phyloP scores from a whole-genome alignment of 2,113 vertebrate species.

The Rhagologus leucostigma region DNA sequence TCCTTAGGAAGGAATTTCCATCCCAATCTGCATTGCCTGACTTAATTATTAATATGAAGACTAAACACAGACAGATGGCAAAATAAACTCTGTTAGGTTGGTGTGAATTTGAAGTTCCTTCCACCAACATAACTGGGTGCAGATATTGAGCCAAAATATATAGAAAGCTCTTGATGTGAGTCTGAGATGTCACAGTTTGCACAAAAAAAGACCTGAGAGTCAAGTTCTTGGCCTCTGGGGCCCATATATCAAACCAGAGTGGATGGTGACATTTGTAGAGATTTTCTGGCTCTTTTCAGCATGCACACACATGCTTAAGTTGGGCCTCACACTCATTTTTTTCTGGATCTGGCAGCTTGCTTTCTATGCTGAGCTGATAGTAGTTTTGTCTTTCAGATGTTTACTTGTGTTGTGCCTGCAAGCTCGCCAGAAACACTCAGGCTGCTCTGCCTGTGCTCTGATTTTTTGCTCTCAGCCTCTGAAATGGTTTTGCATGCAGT shows the following conservation, averaged over 20 bases:
- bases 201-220: neutral
- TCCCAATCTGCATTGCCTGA: neutral
- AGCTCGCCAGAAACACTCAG: slow-evolving; percentile 30
- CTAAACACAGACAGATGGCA: slow-evolving; percentile 56
- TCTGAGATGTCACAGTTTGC: slow-evolving; percentile 35
- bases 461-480: neutral
- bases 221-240: slow-evolving; percentile 16
- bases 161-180: slow-evolving; percentile 22
- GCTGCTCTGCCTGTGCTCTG: neutral
- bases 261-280: slow-evolving; percentile 36
- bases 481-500: neutral
- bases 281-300: slow-evolving; percentile 45
- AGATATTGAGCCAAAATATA: slow-evolving; percentile 43
- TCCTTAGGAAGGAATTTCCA: slow-evolving; percentile 12
- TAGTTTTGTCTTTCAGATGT: slow-evolving; percentile 56
- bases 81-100: slow-evolving; percentile 49
- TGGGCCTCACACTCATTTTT: slow-evolving; percentile 26
- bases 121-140: slow-evolving; percentile 3
- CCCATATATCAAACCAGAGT: neutral
- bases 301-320: slow-evolving; percentile 14
- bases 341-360: slow-evolving; percentile 38
- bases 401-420: slow-evolving; percentile 44
- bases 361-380: slow-evolving; percentile 2
- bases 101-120: slow-evolving; percentile 47
- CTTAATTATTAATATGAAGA: slow-evolving; percentile 50